A percentile compares a stretch with the other conserved stretches of the same genome.
Evolutionary conservation across 2,113 vertebrate species (phyloP).

Genomic region (Carlito syrichta): DNA sequence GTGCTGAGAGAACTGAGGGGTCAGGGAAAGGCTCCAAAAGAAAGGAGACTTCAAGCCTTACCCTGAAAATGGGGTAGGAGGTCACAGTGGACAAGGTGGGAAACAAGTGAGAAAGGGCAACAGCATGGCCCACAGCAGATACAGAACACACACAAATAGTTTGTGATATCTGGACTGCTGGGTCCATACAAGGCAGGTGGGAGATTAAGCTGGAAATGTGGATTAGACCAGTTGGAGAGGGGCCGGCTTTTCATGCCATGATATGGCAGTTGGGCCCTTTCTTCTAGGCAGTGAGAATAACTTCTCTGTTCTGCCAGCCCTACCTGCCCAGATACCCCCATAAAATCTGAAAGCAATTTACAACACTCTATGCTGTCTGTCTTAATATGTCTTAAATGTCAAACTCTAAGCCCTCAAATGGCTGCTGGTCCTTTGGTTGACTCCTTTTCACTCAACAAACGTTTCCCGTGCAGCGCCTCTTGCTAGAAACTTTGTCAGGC

Average conservation of each 20-base stretch:
- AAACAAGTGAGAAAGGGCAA: background rate
- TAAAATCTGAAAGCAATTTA: background rate
- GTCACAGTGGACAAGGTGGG: background rate
- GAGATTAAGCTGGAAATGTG: background rate
- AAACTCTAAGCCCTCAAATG: background rate
- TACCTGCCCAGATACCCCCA: background rate
- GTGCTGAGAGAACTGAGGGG: accelerated
- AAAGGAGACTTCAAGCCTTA: background rate
- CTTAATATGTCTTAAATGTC: background rate
- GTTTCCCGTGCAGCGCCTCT: background rate
- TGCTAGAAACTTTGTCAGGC: background rate
- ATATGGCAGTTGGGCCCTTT: background rate
- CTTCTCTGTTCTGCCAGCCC: background rate
- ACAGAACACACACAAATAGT: no score
- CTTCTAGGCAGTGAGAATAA: background rate
- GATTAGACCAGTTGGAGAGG: background rate
- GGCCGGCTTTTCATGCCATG: no score
- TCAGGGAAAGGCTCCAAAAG: background rate
- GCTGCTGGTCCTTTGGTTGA: background rate
- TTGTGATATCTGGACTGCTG: accelerated
- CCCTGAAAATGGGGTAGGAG: background rate
- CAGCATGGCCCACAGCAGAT: background rate
- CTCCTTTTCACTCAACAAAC: background rate
- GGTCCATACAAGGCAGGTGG: no score
- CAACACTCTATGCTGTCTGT: background rate